Percentiles rank a stretch among this genome's conserved stretches.
These are phyloP conservation scores for Aethes cnicana DNA, from an alignment of 2,888 invertebrate species.

Conservation along the genomic window DNA sequence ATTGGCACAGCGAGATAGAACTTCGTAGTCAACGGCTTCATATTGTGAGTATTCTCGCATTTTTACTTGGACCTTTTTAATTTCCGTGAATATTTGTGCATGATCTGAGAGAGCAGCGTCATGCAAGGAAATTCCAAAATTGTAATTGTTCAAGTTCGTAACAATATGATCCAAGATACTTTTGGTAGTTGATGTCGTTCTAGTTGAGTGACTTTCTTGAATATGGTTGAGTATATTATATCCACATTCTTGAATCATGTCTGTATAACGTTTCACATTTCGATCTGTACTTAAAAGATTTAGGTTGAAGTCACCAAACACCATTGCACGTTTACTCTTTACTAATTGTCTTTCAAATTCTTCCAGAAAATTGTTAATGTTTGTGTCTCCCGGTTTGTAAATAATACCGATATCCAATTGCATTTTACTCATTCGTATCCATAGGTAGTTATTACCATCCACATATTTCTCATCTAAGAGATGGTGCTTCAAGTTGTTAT, in stretches of 20 bases:
- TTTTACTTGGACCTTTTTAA: not conserved
- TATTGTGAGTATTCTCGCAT: constrained; percentile 4
- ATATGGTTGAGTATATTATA: not conserved
- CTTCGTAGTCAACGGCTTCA: not conserved
- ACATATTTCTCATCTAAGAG: constrained; percentile 16
- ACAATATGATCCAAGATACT: too few relatives aligned
- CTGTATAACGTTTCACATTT: not conserved
- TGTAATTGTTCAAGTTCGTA: too few relatives aligned
- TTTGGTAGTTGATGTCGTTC: too few relatives aligned
- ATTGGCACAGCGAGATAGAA: too few relatives aligned
- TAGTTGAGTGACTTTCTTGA: constrained; percentile 36
- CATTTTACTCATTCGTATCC: constrained; percentile 25
- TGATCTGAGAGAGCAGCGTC: constrained; percentile 38
- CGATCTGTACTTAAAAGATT: not conserved
- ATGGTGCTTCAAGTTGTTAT: constrained; percentile 29
- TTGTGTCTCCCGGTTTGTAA: constrained; percentile 30
- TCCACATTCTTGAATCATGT: not conserved
- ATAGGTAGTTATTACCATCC: constrained; percentile 30
- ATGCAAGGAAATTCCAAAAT: too few relatives aligned
- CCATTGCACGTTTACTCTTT: not conserved
- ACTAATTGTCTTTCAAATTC: not conserved
- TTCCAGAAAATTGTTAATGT: constrained; percentile 2
- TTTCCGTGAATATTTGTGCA: constrained; percentile 35
- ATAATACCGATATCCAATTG: constrained; percentile 27
- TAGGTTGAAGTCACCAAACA: not conserved